Conservation (phyloP, 1,140 invertebrate genomes). For the Camponotus vicinus region DNA sequence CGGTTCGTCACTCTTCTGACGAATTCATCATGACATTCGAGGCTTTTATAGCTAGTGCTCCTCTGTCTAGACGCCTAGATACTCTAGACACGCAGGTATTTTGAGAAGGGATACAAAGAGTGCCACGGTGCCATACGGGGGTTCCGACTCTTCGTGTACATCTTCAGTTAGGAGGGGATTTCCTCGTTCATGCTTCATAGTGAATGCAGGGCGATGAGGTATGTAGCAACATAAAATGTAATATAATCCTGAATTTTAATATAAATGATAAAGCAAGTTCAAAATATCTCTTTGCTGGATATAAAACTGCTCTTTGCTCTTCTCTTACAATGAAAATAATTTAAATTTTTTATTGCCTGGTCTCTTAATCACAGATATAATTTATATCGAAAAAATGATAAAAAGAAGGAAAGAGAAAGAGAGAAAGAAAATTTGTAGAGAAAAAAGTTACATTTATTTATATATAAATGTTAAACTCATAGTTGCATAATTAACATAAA, state of each 20-base stretch:
- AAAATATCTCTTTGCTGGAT: not conserved
- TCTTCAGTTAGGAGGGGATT: constrained; percentile 64
- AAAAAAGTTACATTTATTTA: no score
- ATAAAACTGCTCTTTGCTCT: not conserved
- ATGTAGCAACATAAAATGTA: not conserved
- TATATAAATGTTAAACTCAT: no score
- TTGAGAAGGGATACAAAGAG: constrained; percentile 69
- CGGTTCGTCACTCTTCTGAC: constrained; percentile 77
- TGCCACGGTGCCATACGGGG: constrained; percentile 63
- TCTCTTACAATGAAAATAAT: not conserved
- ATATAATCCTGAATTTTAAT: constrained; percentile 13
- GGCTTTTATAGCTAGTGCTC: constrained; percentile 78
- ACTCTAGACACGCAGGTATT: constrained; percentile 69
- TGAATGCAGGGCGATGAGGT: constrained; percentile 8
- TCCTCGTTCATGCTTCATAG: constrained; percentile 28
- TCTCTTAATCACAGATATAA: no score
- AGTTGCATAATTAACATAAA: not conserved
- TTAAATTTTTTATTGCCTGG: not conserved
- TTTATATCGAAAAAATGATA: no score
- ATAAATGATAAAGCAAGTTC: not conserved
- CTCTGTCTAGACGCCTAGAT: constrained; percentile 67
- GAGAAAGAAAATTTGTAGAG: no score
- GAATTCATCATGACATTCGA: constrained; percentile 69
- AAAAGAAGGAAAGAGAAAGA: no score
- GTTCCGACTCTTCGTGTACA: constrained; percentile 59